Conservation (phyloP, 1,140 invertebrate species). For the Bradysia coprophila region DNA sequence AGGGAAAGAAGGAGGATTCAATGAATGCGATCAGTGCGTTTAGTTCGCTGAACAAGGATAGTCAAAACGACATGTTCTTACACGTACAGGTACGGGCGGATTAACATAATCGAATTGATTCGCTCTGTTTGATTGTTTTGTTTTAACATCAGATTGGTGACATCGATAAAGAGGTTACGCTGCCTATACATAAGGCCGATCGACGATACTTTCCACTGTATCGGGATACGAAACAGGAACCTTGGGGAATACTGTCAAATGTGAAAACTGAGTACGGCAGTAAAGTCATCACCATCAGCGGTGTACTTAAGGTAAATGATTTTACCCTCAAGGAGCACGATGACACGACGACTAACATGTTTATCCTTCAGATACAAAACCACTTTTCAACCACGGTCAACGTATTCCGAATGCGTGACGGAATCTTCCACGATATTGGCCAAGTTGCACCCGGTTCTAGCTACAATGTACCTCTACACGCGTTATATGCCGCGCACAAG, state of each 20-base stretch:
- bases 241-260: constrained; percentile 61
- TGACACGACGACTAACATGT: too few relatives aligned
- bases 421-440: constrained; percentile 55
- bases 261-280: constrained; percentile 48
- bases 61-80: neutral
- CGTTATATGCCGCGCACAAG: constrained; percentile 67
- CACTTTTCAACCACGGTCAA: constrained; percentile 61
- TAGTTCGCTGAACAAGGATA: neutral
- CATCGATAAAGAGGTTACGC: constrained; percentile 31
- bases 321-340: too few relatives aligned
- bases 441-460: constrained; percentile 40
- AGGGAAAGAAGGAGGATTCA: constrained; percentile 12
- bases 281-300: constrained; percentile 37
- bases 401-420: constrained; percentile 27
- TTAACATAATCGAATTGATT: neutral
- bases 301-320: constrained; percentile 16
- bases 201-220: constrained; percentile 70
- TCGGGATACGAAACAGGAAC: constrained; percentile 20
- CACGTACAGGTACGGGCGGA: neutral
- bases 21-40: neutral
- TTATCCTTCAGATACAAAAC: constrained; percentile 52
- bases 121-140: neutral
- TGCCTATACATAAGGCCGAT: constrained; percentile 72
- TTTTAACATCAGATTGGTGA: constrained; percentile 9
- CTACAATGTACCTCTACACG: constrained; percentile 65